These are phyloP conservation scores for Oreotrochilus melanogaster DNA, from an alignment of 2,113 vertebrate species.

Conservation along the genomic window DNA sequence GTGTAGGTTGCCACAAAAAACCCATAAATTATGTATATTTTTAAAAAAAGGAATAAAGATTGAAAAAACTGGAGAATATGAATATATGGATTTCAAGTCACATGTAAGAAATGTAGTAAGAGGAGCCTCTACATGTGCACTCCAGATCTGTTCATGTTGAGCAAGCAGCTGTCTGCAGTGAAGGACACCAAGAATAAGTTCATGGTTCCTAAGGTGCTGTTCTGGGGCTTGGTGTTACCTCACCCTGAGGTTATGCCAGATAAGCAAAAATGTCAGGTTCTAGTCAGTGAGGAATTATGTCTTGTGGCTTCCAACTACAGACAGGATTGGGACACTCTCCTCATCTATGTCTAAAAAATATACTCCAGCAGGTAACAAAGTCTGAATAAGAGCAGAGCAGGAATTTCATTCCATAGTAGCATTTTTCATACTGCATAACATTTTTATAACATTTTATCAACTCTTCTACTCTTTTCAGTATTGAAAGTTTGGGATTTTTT, in stretches of 20 bases:
- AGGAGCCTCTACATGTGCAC: neutral
- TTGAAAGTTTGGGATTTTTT: neutral
- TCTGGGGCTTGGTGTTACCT: neutral
- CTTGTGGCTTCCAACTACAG: neutral
- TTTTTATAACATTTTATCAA: neutral
- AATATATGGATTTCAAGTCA: neutral
- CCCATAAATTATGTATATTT: fast-evolving
- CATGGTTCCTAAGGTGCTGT: neutral
- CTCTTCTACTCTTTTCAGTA: neutral
- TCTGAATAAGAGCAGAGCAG: neutral
- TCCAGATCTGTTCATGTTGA: fast-evolving
- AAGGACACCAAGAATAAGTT: neutral
- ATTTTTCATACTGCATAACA: neutral
- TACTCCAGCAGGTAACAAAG: neutral
- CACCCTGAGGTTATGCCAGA: neutral
- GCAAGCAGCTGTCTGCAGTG: neutral
- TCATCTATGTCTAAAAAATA: neutral
- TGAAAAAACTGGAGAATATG: neutral
- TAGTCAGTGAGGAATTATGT: neutral
- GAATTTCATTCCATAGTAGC: neutral
- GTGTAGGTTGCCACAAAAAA: neutral
- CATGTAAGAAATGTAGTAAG: fast-evolving
- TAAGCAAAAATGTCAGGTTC: neutral
- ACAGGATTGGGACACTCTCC: neutral
- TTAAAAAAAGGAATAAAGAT: neutral